Percentiles rank a stretch among this genome's conserved stretches.
Evolutionary conservation across 2,888 invertebrate species (phyloP).

Genomic region (Luffia ferchaultella): DNA sequence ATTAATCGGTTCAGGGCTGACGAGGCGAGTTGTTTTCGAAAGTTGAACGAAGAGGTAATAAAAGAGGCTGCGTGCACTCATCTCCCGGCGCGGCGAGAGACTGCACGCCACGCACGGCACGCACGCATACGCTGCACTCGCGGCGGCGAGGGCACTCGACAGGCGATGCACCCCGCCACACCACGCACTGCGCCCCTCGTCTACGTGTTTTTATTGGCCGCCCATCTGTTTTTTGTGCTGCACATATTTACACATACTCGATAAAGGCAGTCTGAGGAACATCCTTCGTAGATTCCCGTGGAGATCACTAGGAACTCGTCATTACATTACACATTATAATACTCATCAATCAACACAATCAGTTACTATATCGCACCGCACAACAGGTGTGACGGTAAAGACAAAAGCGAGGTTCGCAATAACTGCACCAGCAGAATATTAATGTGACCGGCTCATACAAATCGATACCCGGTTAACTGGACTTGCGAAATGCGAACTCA

Average conservation of each 20-base stretch:
- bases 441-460: conserved; percentile 49
- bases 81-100: conserved; percentile 48
- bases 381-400: background rate
- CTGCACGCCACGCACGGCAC: conserved; percentile 26
- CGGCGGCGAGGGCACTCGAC: conserved; percentile 27
- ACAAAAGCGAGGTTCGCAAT: conserved; percentile 38
- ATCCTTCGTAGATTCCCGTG: conserved; percentile 48
- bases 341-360: too few relatives aligned
- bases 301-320: background rate
- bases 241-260: conserved; percentile 46
- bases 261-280: conserved; percentile 50
- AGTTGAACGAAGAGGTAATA: conserved; percentile 6
- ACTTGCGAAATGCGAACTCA: conserved; percentile 50
- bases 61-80: conserved; percentile 59
- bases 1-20: too few relatives aligned
- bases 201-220: conserved; percentile 59
- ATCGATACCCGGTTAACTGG: conserved; percentile 55
- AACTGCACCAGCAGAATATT: conserved; percentile 53
- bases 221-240: conserved; percentile 55
- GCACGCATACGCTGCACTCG: background rate
- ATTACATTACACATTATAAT: too few relatives aligned
- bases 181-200: conserved; percentile 53
- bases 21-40: too few relatives aligned
- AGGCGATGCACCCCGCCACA: conserved; percentile 50
- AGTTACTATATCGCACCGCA: background rate